Evolutionary conservation across 1,140 invertebrate species (phyloP).

Genomic region (Acromyrmex echinatior): DNA sequence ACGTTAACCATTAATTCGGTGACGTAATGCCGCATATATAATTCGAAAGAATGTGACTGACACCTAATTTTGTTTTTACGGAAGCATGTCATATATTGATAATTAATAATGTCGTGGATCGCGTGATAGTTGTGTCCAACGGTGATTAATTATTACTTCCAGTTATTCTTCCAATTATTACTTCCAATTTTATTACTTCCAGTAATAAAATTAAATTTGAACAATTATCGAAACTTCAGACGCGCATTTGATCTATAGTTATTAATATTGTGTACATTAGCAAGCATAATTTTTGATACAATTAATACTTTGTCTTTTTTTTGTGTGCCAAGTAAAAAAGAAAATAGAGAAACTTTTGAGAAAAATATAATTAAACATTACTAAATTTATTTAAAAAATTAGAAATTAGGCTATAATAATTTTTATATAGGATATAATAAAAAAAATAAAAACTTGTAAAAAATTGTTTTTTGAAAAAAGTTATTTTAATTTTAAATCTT

Average conservation of each 20-base stretch:
- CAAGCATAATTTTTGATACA: neutral
- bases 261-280: neutral
- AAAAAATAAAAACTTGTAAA: too few species aligned
- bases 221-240: too few species aligned
- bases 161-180: neutral
- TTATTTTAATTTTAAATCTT: too few species aligned
- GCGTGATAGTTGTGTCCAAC: neutral
- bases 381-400: too few species aligned
- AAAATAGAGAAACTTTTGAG: neutral
- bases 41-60: neutral
- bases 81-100: constrained; percentile 29
- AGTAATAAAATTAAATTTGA: constrained; percentile 9
- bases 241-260: neutral
- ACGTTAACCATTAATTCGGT: constrained; percentile 8
- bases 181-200: neutral
- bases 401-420: too few species aligned
- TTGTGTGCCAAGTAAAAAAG: neutral
- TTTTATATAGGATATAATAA: too few species aligned
- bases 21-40: constrained; percentile 8
- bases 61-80: neutral
- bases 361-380: neutral
- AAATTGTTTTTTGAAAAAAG: too few species aligned
- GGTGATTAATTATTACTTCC: neutral
- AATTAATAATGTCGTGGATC: constrained; percentile 21
- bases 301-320: neutral